Evolutionary conservation across 2,888 invertebrate genomes (phyloP).

Genomic region (Eubasilissa splendida): DNA sequence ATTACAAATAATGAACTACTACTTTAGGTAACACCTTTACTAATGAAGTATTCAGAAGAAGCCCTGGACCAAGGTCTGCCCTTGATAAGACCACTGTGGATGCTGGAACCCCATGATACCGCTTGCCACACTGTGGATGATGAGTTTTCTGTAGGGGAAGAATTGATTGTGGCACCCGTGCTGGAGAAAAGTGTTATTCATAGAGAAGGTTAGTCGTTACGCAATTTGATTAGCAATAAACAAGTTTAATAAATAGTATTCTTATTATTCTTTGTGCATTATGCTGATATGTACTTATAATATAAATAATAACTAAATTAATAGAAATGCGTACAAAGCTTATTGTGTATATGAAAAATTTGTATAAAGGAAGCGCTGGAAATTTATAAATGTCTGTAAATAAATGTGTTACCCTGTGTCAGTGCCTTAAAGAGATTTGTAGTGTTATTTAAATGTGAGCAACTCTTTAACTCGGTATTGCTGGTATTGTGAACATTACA

Average conservation of each 20-base stretch:
- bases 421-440: too few species aligned
- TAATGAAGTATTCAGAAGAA: slow-evolving; percentile 84
- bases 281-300: too few species aligned
- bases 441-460: too few species aligned
- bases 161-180: slow-evolving; percentile 92
- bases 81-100: slow-evolving; percentile 91
- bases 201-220: slow-evolving; percentile 74
- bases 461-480: too few species aligned
- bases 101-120: slow-evolving; percentile 85
- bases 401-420: neutral
- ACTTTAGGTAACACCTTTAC: slow-evolving; percentile 79
- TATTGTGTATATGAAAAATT: neutral
- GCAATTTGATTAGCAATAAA: neutral
- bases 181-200: slow-evolving; percentile 79
- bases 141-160: slow-evolving; percentile 92
- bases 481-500: too few species aligned
- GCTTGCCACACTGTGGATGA: slow-evolving; percentile 84
- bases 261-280: neutral
- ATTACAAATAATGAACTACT: too few species aligned
- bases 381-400: neutral
- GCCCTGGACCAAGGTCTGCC: slow-evolving; percentile 88
- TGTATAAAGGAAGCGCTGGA: neutral
- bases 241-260: too few species aligned
- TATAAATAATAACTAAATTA: too few species aligned
- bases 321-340: neutral